Conservation (phyloP, 1,140 invertebrate species). For the Lepidotrigona ventralis region DNA sequence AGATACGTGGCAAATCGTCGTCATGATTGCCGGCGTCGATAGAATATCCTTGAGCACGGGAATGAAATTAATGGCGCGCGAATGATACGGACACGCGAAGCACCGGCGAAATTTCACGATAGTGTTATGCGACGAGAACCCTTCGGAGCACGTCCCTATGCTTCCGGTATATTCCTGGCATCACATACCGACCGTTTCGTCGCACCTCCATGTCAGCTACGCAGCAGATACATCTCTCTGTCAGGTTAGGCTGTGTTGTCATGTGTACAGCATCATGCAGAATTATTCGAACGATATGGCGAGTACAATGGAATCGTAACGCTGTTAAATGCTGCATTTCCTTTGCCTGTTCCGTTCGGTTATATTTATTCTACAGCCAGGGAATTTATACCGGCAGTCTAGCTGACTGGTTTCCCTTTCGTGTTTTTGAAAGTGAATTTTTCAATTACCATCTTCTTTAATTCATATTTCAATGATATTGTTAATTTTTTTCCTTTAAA, state of each 20-base stretch:
- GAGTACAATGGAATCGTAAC: conserved; percentile 12
- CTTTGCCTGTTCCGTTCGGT: too few relatives aligned
- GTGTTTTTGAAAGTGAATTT: too few relatives aligned
- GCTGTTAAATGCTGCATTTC: not conserved
- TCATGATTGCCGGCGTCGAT: conserved; percentile 63
- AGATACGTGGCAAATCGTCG: conserved; percentile 63
- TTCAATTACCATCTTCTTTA: too few relatives aligned
- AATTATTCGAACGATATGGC: conserved; percentile 43
- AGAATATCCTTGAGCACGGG: conserved; percentile 66
- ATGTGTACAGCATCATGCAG: conserved; percentile 1
- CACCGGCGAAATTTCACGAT: conserved; percentile 60
- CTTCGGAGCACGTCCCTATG: conserved; percentile 61
- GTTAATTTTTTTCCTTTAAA: too few relatives aligned
- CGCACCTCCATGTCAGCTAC: conserved; percentile 59
- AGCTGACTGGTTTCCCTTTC: not conserved
- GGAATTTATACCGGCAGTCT: not conserved
- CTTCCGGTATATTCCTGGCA: conserved; percentile 60
- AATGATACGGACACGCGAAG: conserved; percentile 56
- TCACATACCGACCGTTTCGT: conserved; percentile 66
- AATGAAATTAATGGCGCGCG: conserved; percentile 68
- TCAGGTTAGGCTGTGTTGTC: conserved; percentile 22
- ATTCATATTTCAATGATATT: too few relatives aligned
- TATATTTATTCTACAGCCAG: not conserved
- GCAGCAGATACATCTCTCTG: conserved; percentile 34
- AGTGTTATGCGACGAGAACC: conserved; percentile 63